Conservation (phyloP, 2,797 vertebrate genomes). For the Aselliscus stoliczkanus region DNA sequence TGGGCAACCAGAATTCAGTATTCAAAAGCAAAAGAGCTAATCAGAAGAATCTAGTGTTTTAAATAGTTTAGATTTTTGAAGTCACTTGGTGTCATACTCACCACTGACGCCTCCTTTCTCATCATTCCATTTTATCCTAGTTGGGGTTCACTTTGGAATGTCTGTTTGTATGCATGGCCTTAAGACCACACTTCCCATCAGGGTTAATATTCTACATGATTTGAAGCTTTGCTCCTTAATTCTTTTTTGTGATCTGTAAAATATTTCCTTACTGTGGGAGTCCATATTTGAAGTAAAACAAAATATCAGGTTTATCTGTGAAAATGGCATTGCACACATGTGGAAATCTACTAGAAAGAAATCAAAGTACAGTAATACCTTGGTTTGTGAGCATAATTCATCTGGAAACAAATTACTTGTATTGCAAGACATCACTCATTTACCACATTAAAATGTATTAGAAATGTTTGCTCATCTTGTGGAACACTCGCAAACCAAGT, state of each 20-base stretch:
- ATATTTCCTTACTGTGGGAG: neutral
- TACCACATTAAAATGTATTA: too few relatives aligned
- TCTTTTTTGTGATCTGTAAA: neutral
- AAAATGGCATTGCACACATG: neutral
- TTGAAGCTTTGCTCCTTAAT: neutral
- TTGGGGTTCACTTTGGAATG: neutral
- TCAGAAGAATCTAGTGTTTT: neutral
- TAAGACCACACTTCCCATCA: neutral
- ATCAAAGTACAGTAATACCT: too few relatives aligned
- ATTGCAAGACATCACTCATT: too few relatives aligned
- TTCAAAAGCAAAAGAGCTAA: neutral
- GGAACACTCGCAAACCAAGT: too few relatives aligned
- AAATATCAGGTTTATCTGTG: neutral
- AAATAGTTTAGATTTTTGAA: neutral
- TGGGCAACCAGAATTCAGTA: neutral
- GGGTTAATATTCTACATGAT: neutral
- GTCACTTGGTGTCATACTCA: neutral
- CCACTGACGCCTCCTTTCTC: neutral
- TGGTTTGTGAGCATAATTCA: too few relatives aligned
- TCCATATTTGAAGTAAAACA: neutral
- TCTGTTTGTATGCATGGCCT: neutral
- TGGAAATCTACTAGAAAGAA: neutral
- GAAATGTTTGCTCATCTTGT: too few relatives aligned
- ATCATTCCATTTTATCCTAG: neutral
- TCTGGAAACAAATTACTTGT: too few relatives aligned